Base-by-base conservation (phyloP, 2,113 vertebrate genomes). In the Phyllopteryx taeniolatus region DNA sequence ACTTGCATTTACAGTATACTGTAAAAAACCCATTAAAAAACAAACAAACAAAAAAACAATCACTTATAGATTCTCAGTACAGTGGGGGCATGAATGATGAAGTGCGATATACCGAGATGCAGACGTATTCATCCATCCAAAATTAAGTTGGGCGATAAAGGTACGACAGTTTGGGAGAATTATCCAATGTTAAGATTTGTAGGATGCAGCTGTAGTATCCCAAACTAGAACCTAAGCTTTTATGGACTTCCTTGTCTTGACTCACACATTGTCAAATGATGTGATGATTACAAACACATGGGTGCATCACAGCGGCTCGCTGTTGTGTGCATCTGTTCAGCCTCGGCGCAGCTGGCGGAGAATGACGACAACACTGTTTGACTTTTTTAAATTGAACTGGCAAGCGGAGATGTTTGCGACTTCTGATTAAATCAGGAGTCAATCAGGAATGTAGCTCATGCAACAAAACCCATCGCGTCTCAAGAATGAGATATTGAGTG, bases 301-400 rank as follows among this genome's bases (percentile, higher is more conserved):
- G 74, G 68, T 10, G 70, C 66, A 70, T 67, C 77, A 69, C 68
- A 75, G 72, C 75, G 67, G 79, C 62, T 67, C 7, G 17, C 73
- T 72, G 63, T 13, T 20, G 51, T 44, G 42, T 35, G 43, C 84
- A 88, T 81, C 84, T 80, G 82, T 76, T 65, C 63, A 66, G 67
- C 68, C 78, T 79, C 81, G 75, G 77, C 80, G 75, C 79, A 82
- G 83, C 80, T 83, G 83, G 71, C 31, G 59, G 22, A 67, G 61
- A 67, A 44, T 2, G 53, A 74, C 22, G 64, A 80, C 67, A 65
- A 31, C 70, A 22, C 10, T 79, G 80, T 83, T 88, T 82, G 78
- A 64, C 69, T 80, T 88, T 27, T 74, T 68, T 62, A 79, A 80
- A 84, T 82, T 78, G 70, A 76, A 68, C 71, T 39, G 57, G 71